These are phyloP conservation scores for Gastracanthus pulcherrimus DNA, from an alignment of 2,888 invertebrate genomes.

Conservation along the genomic window DNA sequence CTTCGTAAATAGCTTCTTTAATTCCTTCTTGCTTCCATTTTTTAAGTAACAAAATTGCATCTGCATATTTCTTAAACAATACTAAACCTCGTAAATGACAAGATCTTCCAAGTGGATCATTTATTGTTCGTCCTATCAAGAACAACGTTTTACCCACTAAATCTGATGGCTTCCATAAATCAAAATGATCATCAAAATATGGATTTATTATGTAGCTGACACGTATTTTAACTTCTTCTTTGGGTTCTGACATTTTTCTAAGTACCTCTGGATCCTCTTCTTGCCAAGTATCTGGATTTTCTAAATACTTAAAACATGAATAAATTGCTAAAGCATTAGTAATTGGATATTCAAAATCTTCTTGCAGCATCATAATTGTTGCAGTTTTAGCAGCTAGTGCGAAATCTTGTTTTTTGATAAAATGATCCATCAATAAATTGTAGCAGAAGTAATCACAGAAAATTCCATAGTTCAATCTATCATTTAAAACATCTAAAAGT, in stretches of 20 bases:
- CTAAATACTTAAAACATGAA: conserved; percentile 86
- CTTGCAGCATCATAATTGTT: conserved; percentile 91
- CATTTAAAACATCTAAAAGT: conserved; percentile 86
- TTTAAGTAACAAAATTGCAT: conserved; percentile 73
- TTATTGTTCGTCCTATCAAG: conserved; percentile 80
- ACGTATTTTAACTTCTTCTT: conserved; percentile 86
- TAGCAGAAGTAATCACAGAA: conserved; percentile 91
- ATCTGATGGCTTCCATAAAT: conserved; percentile 84
- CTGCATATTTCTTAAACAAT: conserved; percentile 84
- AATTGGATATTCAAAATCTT: conserved; percentile 88
- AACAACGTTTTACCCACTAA: conserved; percentile 91
- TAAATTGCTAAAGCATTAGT: conserved; percentile 84
- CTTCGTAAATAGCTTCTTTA: conserved; percentile 74
- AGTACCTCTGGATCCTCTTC: conserved; percentile 74
- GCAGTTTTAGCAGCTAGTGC: conserved; percentile 88
- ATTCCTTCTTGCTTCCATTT: conserved; percentile 64
- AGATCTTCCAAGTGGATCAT: conserved; percentile 80
- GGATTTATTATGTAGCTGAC: conserved; percentile 89
- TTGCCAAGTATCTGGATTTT: conserved; percentile 79
- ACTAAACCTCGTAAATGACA: conserved; percentile 84
- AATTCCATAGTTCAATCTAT: conserved; percentile 92
- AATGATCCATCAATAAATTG: conserved; percentile 89
- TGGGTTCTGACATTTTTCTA: conserved; percentile 70
- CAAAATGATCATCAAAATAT: conserved; percentile 94
- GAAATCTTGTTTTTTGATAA: conserved; percentile 85